These are phyloP conservation scores for Leuciscus waleckii DNA, from an alignment of 2,797 vertebrate genomes.

Conservation along the genomic window DNA sequence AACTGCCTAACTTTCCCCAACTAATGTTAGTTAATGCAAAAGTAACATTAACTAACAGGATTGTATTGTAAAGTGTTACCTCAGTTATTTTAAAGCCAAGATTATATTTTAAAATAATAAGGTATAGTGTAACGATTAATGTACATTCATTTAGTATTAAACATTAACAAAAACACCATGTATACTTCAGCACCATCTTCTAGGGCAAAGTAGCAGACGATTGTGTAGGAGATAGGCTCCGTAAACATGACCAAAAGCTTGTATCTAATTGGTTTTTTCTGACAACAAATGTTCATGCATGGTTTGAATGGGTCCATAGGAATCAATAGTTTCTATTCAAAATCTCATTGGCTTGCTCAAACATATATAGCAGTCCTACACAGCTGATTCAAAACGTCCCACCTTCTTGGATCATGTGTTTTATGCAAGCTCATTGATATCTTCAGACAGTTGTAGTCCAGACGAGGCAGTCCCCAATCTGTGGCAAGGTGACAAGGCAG, in stretches of 20 bases:
- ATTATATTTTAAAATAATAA: background rate
- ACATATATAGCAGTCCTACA: background rate
- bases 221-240: background rate
- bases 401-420: constrained; percentile 6
- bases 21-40: too few relatives aligned
- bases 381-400: constrained; percentile 9
- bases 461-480: constrained; percentile 22
- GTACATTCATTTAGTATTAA: background rate
- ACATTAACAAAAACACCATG: background rate
- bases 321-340: background rate
- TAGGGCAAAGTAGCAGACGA: background rate
- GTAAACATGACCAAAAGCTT: background rate
- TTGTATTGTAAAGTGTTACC: background rate
- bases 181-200: background rate
- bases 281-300: background rate
- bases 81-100: background rate
- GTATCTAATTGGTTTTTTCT: background rate
- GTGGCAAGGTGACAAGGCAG: constrained; percentile 18
- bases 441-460: constrained; percentile 25
- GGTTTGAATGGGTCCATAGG: background rate
- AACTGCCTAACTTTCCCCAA: too few relatives aligned
- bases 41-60: too few relatives aligned
- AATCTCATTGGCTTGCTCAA: background rate
- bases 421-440: constrained; percentile 22
- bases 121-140: background rate